phyloP scores from a whole-genome alignment of 2,797 vertebrate genomes.

The Stomatorhinus walkeri region DNA sequence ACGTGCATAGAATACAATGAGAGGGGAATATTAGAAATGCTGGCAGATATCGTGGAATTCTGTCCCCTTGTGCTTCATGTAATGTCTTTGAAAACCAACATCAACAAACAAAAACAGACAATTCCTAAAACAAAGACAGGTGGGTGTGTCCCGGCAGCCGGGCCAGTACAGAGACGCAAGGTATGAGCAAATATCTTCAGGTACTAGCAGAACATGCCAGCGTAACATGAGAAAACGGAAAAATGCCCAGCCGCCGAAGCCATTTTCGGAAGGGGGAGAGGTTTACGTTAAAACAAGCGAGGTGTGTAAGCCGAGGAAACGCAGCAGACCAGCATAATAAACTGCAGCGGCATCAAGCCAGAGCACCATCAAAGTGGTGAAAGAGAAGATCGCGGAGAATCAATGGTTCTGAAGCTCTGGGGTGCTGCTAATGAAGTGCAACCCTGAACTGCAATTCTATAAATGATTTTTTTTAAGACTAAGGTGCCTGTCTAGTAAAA shows the following conservation, averaged over 20 bases:
- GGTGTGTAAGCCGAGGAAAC: neutral
- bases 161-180: neutral
- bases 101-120: conserved; percentile 11
- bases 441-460: neutral
- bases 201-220: neutral
- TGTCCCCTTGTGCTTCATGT: neutral
- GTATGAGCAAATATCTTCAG: neutral
- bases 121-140: neutral
- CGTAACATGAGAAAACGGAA: neutral
- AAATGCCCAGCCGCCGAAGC: neutral
- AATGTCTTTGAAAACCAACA: conserved; percentile 8
- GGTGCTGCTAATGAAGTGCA: neutral
- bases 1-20: conserved; percentile 13
- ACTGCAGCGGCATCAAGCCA: neutral
- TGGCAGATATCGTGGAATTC: conserved; percentile 9
- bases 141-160: neutral
- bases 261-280: neutral
- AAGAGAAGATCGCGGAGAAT: neutral
- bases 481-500: neutral
- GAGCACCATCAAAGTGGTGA: neutral
- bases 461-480: neutral
- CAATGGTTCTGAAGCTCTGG: neutral
- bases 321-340: neutral
- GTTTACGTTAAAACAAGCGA: neutral
- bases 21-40: neutral